Conservation (phyloP, 2,888 invertebrate species). For the Nyleta sp. region DNA sequence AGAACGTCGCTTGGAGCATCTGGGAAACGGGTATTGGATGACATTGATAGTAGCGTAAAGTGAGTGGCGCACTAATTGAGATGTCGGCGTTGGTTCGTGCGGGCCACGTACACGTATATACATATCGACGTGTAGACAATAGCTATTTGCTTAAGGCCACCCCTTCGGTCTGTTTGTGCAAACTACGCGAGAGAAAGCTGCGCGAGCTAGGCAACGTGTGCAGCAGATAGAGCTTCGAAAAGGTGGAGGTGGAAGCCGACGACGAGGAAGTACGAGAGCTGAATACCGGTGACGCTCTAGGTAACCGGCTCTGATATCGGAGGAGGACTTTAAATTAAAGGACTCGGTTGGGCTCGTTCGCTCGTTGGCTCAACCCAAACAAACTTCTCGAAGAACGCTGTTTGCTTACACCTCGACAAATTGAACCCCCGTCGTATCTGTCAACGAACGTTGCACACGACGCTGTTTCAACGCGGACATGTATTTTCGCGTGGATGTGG, state of each 20-base stretch:
- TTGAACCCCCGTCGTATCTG: constrained; percentile 73
- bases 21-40: constrained; percentile 65
- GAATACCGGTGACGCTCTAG: constrained; percentile 57
- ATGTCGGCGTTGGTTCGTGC: constrained; percentile 68
- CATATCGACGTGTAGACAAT: constrained; percentile 74
- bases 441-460: constrained; percentile 50
- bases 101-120: constrained; percentile 56
- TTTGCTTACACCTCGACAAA: constrained; percentile 81
- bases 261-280: constrained; percentile 50
- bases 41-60: constrained; percentile 74
- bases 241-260: constrained; percentile 61
- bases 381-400: constrained; percentile 78
- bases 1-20: constrained; percentile 46
- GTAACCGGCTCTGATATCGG: constrained; percentile 71
- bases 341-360: constrained; percentile 73
- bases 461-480: constrained; percentile 46
- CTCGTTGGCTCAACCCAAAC: constrained; percentile 76
- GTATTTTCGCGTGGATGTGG: constrained; percentile 20
- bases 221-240: constrained; percentile 52
- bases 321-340: constrained; percentile 79
- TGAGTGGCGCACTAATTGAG: constrained; percentile 77
- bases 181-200: constrained; percentile 71
- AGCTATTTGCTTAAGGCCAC: constrained; percentile 80
- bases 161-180: constrained; percentile 78
- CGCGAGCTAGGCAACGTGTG: constrained; percentile 52